Evolutionary conservation across 2,888 invertebrate genomes (phyloP).

Genomic region (Dryomyza anilis): DNA sequence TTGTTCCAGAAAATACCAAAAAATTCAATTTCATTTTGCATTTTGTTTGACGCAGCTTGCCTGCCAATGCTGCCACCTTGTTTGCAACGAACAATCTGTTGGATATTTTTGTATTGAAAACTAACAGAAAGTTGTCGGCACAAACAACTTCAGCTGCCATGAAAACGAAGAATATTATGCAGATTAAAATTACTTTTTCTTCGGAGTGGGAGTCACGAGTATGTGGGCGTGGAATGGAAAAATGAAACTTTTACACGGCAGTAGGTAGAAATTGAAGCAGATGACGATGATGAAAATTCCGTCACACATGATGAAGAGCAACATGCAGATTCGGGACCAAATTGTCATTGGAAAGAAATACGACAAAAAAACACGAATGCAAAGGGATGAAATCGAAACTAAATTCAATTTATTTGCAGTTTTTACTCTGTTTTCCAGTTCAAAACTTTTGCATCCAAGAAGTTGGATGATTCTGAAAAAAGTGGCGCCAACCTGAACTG

Average conservation of each 20-base stretch:
- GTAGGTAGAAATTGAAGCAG: neutral
- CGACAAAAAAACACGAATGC: neutral
- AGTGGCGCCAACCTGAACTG: neutral
- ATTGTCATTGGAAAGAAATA: slow-evolving; percentile 1
- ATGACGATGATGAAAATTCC: neutral
- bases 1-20: too few species aligned
- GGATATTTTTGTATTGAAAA: too few species aligned
- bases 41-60: too few species aligned
- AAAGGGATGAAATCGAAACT: slow-evolving; percentile 14
- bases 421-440: neutral
- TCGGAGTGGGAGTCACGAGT: neutral
- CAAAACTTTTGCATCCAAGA: neutral
- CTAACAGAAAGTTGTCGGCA: neutral
- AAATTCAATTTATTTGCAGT: slow-evolving; percentile 11
- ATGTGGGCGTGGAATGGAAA: neutral
- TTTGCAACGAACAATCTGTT: too few species aligned
- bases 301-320: slow-evolving; percentile 10
- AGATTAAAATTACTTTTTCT: neutral
- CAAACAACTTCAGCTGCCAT: neutral
- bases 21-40: too few species aligned
- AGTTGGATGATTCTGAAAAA: neutral
- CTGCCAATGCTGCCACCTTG: too few species aligned
- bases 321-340: slow-evolving; percentile 2
- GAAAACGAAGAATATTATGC: slow-evolving; percentile 1
- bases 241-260: slow-evolving; percentile 4